Conservation (phyloP, 2,113 vertebrate genomes). For the Crotalus tigris region DNA sequence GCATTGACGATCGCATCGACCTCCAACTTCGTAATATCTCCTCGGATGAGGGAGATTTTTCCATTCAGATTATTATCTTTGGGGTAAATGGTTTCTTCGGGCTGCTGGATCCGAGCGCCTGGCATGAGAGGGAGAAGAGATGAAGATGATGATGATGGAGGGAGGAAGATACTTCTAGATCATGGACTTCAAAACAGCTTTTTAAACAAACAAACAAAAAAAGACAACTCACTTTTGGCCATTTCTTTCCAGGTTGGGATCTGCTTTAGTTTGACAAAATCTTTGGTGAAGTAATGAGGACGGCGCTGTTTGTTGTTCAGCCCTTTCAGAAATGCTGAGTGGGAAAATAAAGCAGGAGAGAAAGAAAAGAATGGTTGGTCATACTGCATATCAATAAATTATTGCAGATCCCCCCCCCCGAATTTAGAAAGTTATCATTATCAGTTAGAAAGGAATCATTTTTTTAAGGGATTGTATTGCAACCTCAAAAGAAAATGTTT, state of each 20-base stretch:
- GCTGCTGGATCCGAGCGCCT: slow-evolving; percentile 46
- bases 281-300: slow-evolving; percentile 70
- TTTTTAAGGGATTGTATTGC: not conserved
- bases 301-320: slow-evolving; percentile 72
- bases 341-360: not conserved
- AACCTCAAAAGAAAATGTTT: not conserved
- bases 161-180: not conserved
- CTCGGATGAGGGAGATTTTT: slow-evolving; percentile 81
- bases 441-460: not conserved
- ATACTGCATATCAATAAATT: not conserved
- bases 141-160: not conserved
- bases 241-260: slow-evolving; percentile 77
- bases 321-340: slow-evolving; percentile 73
- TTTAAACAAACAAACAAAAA: not conserved
- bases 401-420: no score
- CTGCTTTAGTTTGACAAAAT: slow-evolving; percentile 71
- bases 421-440: no score
- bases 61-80: slow-evolving; percentile 73
- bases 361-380: not conserved
- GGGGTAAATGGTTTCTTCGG: slow-evolving; percentile 56
- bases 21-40: slow-evolving; percentile 86
- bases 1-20: slow-evolving; percentile 84
- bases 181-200: not conserved
- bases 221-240: slow-evolving; percentile 56
- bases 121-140: not conserved